Evolutionary conservation across 1,140 invertebrate species (phyloP), one percentile per base, ranked within the genome.

Genomic region (Leguminivora glycinivorella): DNA sequence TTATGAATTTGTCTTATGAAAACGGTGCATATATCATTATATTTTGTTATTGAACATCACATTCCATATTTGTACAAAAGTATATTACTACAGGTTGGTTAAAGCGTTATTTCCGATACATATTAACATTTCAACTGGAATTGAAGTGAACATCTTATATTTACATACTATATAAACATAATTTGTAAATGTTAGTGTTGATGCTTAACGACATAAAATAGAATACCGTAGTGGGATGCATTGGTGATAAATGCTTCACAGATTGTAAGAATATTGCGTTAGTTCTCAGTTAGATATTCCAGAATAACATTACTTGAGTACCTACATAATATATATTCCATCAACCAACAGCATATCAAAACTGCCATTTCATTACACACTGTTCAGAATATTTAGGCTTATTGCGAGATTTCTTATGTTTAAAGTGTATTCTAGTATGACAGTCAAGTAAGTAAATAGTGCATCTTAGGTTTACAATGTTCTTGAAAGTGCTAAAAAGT

Each of bases 41-140:
- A 72, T 70, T 67, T 58, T 71, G 24, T 67, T 70, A 52, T 79
- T 76, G 70, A 81, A 78, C 82, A 83, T 89, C 87, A 89, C 88
- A 90, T 90, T 90, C 88, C 88, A 90, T 83, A 72, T 76, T 81
- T 84, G 81, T 89, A 88, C 75, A 79, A 79, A 77, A 73, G 63
- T 71, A 71, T 75, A 43, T 40, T 72, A 70, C 70, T 63, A 63
- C 60, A 60, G 68, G 24, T 68, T 66, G 31, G 38, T 56, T 70
- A 31, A 66, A 70, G 70, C 63, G 60, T 26, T 72, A 72, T 68
- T 73, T 34, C 76, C 71, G 76, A 78, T 74, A 38, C 12, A 9
- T 1, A 73, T 74, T 78, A 78, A 75, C 77, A 82, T 84, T 87
- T 83, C 38, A 60, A 74, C 78, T 67, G 71, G 75, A 70, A 75